A percentile compares a stretch with the other conserved stretches of the same genome.
These are phyloP conservation scores for Zophobas atratus DNA, from an alignment of 1,140 invertebrate genomes.

Conservation along the genomic window DNA sequence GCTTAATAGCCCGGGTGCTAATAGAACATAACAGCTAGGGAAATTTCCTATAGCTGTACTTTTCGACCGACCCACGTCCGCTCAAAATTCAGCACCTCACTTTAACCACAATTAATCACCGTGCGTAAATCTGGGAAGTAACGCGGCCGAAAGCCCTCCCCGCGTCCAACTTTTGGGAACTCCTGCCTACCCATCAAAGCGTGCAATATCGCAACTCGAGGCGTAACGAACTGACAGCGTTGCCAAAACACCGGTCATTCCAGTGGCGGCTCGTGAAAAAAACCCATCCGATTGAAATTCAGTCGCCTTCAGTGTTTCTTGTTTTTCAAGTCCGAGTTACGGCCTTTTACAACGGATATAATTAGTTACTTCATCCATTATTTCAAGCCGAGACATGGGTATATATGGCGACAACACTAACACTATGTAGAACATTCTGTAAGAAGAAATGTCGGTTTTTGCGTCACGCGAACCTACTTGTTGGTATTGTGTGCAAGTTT, in stretches of 20 bases:
- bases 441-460: conserved; percentile 43
- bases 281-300: not conserved
- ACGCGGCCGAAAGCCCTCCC: too few relatives aligned
- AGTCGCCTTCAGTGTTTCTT: conserved; percentile 50
- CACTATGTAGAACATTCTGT: conserved; percentile 47
- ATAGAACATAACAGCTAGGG: not conserved
- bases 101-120: too few relatives aligned
- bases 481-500: conserved; percentile 22
- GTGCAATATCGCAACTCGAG: too few relatives aligned
- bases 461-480: conserved; percentile 7
- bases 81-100: too few relatives aligned
- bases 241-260: too few relatives aligned
- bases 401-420: conserved; percentile 48
- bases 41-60: not conserved
- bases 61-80: too few relatives aligned
- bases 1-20: conserved; percentile 9
- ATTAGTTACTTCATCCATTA: conserved; percentile 60
- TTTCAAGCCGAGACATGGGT: conserved; percentile 49
- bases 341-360: conserved; percentile 59
- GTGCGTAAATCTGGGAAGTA: too few relatives aligned
- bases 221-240: too few relatives aligned
- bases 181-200: too few relatives aligned
- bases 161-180: too few relatives aligned
- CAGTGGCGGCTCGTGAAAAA: too few relatives aligned
- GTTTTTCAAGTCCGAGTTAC: conserved; percentile 53